Conservation (phyloP, 2,888 invertebrate genomes). For the Acronicta alni region DNA sequence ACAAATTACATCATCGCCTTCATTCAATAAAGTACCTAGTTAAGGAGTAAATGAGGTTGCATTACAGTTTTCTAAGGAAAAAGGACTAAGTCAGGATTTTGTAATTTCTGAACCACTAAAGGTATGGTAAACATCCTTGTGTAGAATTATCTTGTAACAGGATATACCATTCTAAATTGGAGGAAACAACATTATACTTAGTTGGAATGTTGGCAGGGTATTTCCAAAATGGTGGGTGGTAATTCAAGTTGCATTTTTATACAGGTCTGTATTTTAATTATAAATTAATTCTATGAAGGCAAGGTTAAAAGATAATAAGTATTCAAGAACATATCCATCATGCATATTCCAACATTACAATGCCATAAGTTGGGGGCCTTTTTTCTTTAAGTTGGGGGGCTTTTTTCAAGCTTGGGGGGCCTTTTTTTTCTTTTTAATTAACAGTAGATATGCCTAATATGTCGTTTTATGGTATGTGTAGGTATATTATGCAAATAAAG, state of each 20-base stretch:
- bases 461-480: neutral
- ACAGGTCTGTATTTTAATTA: neutral
- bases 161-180: slow-evolving; percentile 15
- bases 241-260: too few species aligned
- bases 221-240: slow-evolving; percentile 44
- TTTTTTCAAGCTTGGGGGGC: slow-evolving; percentile 1
- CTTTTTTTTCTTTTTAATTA: slow-evolving; percentile 5
- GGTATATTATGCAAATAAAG: too few species aligned
- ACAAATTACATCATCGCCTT: slow-evolving; percentile 36
- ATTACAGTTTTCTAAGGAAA: slow-evolving; percentile 3
- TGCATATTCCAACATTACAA: slow-evolving; percentile 3
- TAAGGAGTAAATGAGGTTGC: neutral
- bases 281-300: slow-evolving; percentile 3
- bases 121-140: slow-evolving; percentile 6
- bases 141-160: slow-evolving; percentile 7
- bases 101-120: slow-evolving; percentile 1
- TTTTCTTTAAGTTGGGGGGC: slow-evolving; percentile 1
- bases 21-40: neutral
- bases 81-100: neutral
- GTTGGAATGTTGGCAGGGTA: slow-evolving; percentile 25
- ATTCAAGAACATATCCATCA: slow-evolving; percentile 20
- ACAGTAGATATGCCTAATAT: slow-evolving; percentile 1
- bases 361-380: neutral
- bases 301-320: slow-evolving; percentile 30
- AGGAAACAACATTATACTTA: slow-evolving; percentile 32